These are phyloP conservation scores for Cheumatopsyche charites DNA, from an alignment of 1,140 invertebrate species.

Conservation along the genomic window DNA sequence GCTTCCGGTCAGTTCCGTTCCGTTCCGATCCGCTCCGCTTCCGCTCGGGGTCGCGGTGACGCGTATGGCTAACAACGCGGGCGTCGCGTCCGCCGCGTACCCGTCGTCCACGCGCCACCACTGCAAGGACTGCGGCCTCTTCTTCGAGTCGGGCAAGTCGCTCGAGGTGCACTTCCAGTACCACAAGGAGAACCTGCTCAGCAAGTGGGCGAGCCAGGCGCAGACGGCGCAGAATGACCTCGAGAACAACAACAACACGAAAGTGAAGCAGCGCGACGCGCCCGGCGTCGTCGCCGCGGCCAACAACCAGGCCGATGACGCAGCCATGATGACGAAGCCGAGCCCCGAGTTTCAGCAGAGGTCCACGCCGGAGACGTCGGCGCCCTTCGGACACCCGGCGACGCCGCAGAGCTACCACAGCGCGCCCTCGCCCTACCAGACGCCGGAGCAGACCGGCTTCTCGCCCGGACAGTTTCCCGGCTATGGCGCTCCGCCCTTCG, in stretches of 20 bases:
- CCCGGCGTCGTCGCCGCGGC: constrained; percentile 64
- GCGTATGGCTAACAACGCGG: constrained; percentile 62
- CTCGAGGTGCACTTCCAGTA: constrained; percentile 80
- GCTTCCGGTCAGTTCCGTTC: neutral
- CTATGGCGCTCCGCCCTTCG: constrained; percentile 49
- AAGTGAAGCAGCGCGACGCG: constrained; percentile 60
- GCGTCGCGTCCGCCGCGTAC: constrained; percentile 56
- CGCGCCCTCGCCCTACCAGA: constrained; percentile 65
- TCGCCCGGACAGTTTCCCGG: constrained; percentile 62
- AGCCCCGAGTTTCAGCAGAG: constrained; percentile 64
- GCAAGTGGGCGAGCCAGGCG: constrained; percentile 73
- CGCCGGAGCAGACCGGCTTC: constrained; percentile 63
- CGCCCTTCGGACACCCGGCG: constrained; percentile 63
- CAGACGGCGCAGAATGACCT: constrained; percentile 63
- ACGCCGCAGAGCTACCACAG: constrained; percentile 67
- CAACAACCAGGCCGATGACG: constrained; percentile 66
- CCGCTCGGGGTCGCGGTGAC: neutral
- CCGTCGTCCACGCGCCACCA: constrained; percentile 62
- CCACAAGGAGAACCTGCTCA: constrained; percentile 76
- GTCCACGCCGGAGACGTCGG: constrained; percentile 62
- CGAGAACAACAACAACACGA: constrained; percentile 71
- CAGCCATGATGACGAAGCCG: constrained; percentile 64
- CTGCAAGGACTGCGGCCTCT: constrained; percentile 76
- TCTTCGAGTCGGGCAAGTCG: constrained; percentile 74
- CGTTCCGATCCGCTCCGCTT: too few relatives aligned